phyloP scores from a whole-genome alignment of 2,888 invertebrate genomes.

The Limnephilus rhombicus region DNA sequence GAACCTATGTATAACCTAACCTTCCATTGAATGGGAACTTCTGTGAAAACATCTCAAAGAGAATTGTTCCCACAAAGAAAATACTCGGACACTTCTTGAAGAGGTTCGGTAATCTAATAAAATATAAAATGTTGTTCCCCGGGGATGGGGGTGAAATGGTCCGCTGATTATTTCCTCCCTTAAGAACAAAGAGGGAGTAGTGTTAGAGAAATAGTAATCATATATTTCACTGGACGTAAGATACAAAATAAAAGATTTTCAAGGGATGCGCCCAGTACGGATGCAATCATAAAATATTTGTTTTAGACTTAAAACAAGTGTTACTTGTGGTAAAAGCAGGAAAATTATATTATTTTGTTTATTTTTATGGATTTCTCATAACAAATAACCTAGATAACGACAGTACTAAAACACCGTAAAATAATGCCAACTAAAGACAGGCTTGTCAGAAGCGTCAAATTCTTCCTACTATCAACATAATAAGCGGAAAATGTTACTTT shows the following conservation, averaged over 20 bases:
- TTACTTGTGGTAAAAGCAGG: not conserved
- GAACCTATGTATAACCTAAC: no score
- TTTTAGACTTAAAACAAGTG: not conserved
- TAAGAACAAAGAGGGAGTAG: not conserved
- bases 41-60: not conserved
- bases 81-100: constrained; percentile 57
- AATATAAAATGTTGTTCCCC: constrained; percentile 66
- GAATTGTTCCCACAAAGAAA: constrained; percentile 46
- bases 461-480: no score
- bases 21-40: not conserved
- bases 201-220: constrained; percentile 16
- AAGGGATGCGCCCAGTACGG: not conserved
- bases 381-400: no score
- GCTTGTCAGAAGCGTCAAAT: no score
- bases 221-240: constrained; percentile 12
- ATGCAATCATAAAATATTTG: not conserved
- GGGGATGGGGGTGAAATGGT: constrained; percentile 62
- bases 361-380: no score
- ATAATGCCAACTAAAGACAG: no score
- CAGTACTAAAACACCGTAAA: no score
- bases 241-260: not conserved
- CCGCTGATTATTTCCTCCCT: constrained; percentile 65
- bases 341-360: no score
- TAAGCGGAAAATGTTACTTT: no score
- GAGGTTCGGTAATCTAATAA: constrained; percentile 65